Evolutionary conservation across 2,888 invertebrate genomes (phyloP), one percentile per base, ranked within the genome.

Genomic region (Drosophila barbarae): DNA sequence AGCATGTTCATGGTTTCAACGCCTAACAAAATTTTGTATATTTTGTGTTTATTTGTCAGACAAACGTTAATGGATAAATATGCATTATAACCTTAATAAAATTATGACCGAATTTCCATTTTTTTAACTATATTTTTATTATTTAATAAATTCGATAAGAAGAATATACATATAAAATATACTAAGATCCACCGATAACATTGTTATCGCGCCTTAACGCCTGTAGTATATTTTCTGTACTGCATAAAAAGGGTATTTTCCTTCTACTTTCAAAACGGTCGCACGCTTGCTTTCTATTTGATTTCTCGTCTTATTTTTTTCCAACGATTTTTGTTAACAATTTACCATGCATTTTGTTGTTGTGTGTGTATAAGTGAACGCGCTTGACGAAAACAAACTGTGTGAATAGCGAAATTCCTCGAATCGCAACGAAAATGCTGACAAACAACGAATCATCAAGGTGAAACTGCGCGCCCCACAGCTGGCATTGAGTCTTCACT

Each of bases 251-350:
- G 13, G 49, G 55, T 55, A 49, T 55, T 55, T 55, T 47, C 28
- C 35, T n/a, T 28, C 46, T 36, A 55, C 55, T 55, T 49, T 49
- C 55, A 28, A 46, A 49, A 55, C 55, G 58, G 71, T 81, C 78
- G 82, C 81, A 84, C 78, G 83, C 76, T 81, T 77, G 78, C 77
- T 79, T 79, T 79, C 78, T 84, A 85, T 79, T 79, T 85, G 76
- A 74, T 79, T 84, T 77, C 76, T 65, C 46, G 47, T 42, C 46
- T 47, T 47, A 47, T 72, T 70, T 82, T 77, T 81, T 84, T 80
- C 77, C 28, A 46, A 57, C 18, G 21, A 56, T 77, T 79, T 84
- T 80, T 79, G 78, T 84, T 84, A 81, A 76, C 84, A 85, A 68
- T 69, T 84, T 77, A 64, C 61, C 49, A 71, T 64, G 68, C 32